phyloP scores from a whole-genome alignment of 2,888 invertebrate genomes.

The Yponomeuta sedellus region DNA sequence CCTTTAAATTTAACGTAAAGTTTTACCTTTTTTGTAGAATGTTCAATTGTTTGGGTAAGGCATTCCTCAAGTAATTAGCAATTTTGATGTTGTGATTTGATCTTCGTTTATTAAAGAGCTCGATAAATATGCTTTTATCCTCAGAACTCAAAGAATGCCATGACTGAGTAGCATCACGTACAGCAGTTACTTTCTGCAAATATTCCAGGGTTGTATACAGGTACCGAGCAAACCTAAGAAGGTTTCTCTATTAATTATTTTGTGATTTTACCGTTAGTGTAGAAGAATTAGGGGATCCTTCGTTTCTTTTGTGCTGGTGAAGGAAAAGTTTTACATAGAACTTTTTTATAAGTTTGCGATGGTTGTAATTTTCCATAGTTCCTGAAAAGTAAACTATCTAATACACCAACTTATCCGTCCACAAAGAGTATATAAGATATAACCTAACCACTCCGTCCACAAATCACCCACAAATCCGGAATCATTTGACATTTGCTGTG shows the following conservation, averaged over 20 bases:
- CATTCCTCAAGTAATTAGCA: neutral
- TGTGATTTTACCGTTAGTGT: too few relatives aligned
- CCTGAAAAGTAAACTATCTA: too few relatives aligned
- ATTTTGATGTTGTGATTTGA: neutral
- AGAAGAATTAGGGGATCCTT: neutral
- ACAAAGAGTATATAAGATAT: too few relatives aligned
- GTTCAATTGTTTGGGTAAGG: neutral
- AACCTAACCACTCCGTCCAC: too few relatives aligned
- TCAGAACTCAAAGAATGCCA: neutral
- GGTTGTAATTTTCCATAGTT: slow-evolving; percentile 19
- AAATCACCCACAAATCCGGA: too few relatives aligned
- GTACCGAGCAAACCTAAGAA: neutral
- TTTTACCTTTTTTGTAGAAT: neutral
- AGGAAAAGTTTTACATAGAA: slow-evolving; percentile 44
- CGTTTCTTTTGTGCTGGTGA: neutral
- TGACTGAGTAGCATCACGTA: neutral
- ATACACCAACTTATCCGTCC: too few relatives aligned
- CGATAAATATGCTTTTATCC: neutral
- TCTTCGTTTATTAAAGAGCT: neutral
- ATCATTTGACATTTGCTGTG: too few relatives aligned
- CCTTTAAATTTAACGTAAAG: too few relatives aligned
- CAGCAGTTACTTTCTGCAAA: neutral
- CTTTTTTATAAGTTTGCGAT: slow-evolving; percentile 34
- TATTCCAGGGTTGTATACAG: neutral
- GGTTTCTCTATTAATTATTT: too few relatives aligned